phyloP scores from a whole-genome alignment of 2,113 vertebrate species.

The Lepus timidus region DNA sequence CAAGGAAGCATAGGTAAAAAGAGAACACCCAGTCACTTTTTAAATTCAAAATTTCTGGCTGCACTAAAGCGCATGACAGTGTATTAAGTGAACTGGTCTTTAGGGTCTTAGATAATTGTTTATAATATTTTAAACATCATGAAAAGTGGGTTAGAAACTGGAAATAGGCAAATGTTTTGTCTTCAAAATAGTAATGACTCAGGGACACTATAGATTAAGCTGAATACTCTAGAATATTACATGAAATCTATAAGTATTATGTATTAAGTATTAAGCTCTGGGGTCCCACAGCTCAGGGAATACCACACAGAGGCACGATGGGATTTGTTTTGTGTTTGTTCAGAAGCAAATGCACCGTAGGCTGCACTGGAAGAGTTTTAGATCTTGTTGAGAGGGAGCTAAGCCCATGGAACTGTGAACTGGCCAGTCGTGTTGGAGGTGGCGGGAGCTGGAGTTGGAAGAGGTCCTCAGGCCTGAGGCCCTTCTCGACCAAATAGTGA shows the following conservation, averaged over 20 bases:
- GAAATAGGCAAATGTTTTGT: background rate
- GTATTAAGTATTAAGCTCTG: no score
- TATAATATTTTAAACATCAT: background rate
- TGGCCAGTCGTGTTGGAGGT: background rate
- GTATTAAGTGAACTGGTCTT: background rate
- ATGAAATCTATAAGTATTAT: no score
- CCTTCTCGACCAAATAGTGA: background rate
- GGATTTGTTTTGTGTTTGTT: background rate
- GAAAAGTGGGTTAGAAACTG: background rate
- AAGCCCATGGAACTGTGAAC: background rate
- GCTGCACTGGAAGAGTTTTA: background rate
- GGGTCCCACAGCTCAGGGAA: background rate
- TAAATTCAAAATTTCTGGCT: constrained; percentile 13
- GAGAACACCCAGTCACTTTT: background rate
- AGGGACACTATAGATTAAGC: background rate
- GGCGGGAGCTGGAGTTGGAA: background rate
- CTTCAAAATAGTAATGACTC: background rate
- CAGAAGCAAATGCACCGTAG: background rate
- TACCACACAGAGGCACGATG: background rate
- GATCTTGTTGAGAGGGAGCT: background rate
- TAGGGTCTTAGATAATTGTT: background rate
- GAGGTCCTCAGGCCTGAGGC: background rate
- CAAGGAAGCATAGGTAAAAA: background rate
- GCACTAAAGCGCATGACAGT: background rate
- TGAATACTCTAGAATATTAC: background rate